Percentiles rank a stretch among this genome's conserved stretches.
phyloP scores from a whole-genome alignment of 2,113 vertebrate genomes.

The Paramormyrops kingsleyae region DNA sequence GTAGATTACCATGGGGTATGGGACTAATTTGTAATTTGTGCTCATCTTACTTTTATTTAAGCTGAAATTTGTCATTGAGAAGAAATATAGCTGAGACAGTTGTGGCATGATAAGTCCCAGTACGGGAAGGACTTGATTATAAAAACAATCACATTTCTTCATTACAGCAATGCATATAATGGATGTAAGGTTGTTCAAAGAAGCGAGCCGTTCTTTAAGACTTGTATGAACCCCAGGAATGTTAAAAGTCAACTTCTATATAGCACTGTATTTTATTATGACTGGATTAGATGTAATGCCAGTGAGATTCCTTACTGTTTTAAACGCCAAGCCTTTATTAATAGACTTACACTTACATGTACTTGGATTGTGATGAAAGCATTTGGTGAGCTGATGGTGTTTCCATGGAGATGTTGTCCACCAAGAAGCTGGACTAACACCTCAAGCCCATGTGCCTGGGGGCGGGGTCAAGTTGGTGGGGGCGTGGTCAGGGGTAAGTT shows the following conservation, averaged over 20 bases:
- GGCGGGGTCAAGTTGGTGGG: not conserved
- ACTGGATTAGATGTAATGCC: not conserved
- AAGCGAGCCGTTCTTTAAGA: not conserved
- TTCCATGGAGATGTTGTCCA: not conserved
- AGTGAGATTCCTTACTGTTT: not conserved
- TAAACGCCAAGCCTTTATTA: not conserved
- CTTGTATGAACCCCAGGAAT: not conserved
- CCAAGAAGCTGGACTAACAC: not conserved
- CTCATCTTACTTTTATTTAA: not conserved
- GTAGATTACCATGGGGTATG: not conserved
- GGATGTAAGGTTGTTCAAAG: not conserved
- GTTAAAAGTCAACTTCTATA: not conserved
- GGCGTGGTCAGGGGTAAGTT: not conserved
- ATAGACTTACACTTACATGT: not conserved
- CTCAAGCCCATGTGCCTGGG: not conserved
- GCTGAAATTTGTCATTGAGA: not conserved
- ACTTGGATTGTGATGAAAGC: not conserved
- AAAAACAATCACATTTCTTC: not conserved
- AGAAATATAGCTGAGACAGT: not conserved
- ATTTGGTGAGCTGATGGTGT: not conserved
- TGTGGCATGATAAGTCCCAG: not conserved
- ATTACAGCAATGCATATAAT: not conserved
- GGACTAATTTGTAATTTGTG: not conserved
- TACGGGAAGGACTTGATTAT: not conserved
- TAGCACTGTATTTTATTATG: not conserved